Conservation (phyloP, 2,797 vertebrate species). For the Huso huso region DNA sequence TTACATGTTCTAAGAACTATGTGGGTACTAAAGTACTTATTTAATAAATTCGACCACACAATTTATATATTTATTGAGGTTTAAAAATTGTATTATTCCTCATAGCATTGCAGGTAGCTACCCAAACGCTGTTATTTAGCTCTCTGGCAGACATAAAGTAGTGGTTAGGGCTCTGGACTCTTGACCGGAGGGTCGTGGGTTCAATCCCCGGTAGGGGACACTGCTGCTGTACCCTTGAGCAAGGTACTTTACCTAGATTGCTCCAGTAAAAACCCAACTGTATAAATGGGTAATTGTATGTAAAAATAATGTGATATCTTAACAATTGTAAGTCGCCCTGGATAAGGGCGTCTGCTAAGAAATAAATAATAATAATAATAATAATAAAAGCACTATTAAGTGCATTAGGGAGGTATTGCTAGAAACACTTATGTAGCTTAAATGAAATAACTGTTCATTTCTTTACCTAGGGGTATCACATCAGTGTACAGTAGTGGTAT, state of each 20-base stretch:
- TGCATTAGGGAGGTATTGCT: conserved; percentile 1
- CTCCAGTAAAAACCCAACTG: no score
- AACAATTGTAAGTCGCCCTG: no score
- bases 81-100: neutral
- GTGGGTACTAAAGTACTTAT: neutral
- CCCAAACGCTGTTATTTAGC: neutral
- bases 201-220: no score
- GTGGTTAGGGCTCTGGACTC: no score
- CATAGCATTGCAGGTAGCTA: neutral
- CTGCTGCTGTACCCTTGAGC: no score
- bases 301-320: no score
- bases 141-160: neutral
- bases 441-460: conserved; percentile 1
- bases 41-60: neutral
- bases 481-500: neutral
- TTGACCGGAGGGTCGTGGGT: no score
- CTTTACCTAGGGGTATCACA: neutral
- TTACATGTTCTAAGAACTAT: no score
- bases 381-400: conserved; percentile 2
- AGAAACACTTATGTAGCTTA: neutral
- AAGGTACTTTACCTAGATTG: no score
- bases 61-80: neutral
- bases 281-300: no score
- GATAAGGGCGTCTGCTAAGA: no score
- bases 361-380: no score